Evolutionary conservation across 2,113 vertebrate genomes (phyloP).

Genomic region (Chrysochloris asiatica): DNA sequence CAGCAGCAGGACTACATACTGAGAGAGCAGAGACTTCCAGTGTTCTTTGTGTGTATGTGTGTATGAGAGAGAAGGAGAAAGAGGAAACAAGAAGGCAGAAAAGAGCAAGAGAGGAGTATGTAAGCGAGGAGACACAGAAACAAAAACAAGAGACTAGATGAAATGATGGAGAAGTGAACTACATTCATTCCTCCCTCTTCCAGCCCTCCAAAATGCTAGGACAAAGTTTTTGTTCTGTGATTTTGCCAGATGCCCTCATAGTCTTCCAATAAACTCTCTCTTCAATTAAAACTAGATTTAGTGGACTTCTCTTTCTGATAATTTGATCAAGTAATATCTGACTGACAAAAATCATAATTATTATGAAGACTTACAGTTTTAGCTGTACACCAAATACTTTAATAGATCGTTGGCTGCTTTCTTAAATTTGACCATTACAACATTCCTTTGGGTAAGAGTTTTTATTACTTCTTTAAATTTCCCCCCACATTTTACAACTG

Average conservation of each 20-base stretch:
- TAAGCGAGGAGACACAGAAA: neutral
- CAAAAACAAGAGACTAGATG: neutral
- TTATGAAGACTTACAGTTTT: neutral
- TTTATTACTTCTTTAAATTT: neutral
- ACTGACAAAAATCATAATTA: neutral
- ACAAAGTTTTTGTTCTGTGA: neutral
- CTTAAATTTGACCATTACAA: neutral
- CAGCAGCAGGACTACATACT: neutral
- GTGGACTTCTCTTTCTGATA: neutral
- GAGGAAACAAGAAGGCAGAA: fast-evolving
- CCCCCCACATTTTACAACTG: neutral
- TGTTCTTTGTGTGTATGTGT: neutral
- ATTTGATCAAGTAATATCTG: neutral
- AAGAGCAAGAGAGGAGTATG: neutral
- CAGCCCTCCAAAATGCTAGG: neutral
- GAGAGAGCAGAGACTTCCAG: neutral
- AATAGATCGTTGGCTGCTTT: neutral
- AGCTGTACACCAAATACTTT: neutral
- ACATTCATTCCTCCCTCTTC: neutral
- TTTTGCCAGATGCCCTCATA: neutral
- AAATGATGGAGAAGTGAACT: neutral
- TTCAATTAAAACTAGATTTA: neutral
- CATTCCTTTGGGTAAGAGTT: neutral
- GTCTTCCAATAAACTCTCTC: neutral
- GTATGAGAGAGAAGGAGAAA: neutral